These are phyloP conservation scores for Tyrophagus putrescentiae DNA, from an alignment of 1,140 invertebrate genomes.

Conservation along the genomic window DNA sequence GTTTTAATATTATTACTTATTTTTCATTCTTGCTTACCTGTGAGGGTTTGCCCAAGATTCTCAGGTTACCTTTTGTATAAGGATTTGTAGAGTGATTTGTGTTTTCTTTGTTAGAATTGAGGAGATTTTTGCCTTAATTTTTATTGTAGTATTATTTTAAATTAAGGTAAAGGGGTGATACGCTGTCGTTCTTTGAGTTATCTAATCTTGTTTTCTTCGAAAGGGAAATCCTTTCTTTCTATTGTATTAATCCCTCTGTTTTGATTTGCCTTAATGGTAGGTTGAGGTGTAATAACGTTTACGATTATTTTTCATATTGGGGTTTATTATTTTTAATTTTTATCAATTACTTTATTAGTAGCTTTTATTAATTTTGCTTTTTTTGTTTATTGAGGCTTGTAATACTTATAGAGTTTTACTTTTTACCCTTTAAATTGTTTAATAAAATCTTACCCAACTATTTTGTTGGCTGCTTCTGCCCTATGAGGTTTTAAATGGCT, in stretches of 20 bases:
- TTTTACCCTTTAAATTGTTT: neutral
- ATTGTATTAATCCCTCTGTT: neutral
- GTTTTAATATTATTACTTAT: neutral
- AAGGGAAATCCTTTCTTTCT: neutral
- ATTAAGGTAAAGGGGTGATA: neutral
- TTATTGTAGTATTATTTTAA: neutral
- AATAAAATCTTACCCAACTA: neutral
- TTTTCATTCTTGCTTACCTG: neutral
- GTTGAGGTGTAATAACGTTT: neutral
- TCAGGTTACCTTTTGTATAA: neutral
- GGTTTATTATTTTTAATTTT: neutral
- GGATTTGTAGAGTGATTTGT: neutral
- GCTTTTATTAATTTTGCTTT: neutral
- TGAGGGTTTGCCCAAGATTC: neutral
- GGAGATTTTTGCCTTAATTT: neutral
- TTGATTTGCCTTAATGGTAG: neutral
- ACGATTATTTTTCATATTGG: neutral
- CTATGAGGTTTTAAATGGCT: neutral
- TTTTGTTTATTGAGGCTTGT: neutral
- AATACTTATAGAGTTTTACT: neutral
- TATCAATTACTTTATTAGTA: neutral
- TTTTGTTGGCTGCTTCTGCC: neutral
- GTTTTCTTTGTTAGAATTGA: neutral
- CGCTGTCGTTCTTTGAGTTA: neutral
- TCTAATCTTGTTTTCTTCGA: neutral